Evolutionary conservation across 1,140 invertebrate genomes (phyloP).

Genomic region (Venturia canescens): DNA sequence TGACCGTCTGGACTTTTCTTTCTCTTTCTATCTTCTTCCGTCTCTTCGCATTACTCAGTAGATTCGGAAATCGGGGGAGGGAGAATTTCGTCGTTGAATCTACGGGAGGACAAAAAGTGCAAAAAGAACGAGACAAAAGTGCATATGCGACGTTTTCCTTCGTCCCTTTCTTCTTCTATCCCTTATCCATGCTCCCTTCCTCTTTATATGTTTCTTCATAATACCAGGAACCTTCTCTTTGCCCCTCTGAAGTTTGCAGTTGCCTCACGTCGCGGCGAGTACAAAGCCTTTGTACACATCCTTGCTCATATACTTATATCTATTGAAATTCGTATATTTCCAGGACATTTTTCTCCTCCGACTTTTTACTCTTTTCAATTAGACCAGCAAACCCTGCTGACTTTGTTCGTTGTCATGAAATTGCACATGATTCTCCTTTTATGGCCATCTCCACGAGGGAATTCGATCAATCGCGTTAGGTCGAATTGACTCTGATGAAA

Average conservation of each 20-base stretch:
- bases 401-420: too few species aligned
- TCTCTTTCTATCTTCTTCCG: neutral
- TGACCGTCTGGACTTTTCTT: slow-evolving; percentile 66
- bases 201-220: slow-evolving; percentile 51
- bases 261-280: slow-evolving; percentile 75
- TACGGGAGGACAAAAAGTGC: slow-evolving; percentile 21
- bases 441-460: too few species aligned
- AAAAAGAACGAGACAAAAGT: slow-evolving; percentile 40
- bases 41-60: neutral
- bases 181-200: slow-evolving; percentile 37
- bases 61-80: slow-evolving; percentile 36
- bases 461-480: too few species aligned
- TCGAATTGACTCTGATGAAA: too few species aligned
- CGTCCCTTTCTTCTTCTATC: slow-evolving; percentile 40
- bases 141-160: slow-evolving; percentile 42
- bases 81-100: neutral
- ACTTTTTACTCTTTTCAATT: too few species aligned
- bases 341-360: too few species aligned
- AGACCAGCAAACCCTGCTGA: too few species aligned
- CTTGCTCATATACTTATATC: too few species aligned
- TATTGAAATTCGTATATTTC: too few species aligned
- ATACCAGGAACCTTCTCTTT: slow-evolving; percentile 68
- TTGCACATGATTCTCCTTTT: too few species aligned
- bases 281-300: slow-evolving; percentile 65
- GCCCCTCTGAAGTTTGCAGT: slow-evolving; percentile 66